Evolutionary conservation across 2,888 invertebrate genomes (phyloP).

Genomic region (Dichetophora obliterata): DNA sequence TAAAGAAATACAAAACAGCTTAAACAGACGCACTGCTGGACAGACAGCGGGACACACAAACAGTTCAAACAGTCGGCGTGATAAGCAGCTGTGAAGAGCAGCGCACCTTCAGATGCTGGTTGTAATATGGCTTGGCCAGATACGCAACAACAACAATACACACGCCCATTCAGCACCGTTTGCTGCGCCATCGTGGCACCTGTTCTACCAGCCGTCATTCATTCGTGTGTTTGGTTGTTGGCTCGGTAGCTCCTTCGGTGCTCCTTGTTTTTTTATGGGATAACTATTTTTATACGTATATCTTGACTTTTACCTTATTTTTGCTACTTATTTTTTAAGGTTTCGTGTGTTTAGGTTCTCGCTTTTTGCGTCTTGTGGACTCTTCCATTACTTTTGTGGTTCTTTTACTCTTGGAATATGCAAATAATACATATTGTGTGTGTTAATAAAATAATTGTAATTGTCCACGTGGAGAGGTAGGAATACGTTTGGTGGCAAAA

Average conservation of each 20-base stretch:
- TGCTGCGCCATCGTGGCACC: conserved; percentile 1
- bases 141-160: neutral
- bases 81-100: conserved; percentile 36
- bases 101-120: conserved; percentile 27
- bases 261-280: too few relatives aligned
- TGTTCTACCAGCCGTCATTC: neutral
- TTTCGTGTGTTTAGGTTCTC: neutral
- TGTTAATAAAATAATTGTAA: conserved; percentile 8
- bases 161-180: conserved; percentile 1
- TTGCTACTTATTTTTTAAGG: neutral
- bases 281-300: too few relatives aligned
- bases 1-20: neutral
- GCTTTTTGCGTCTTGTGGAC: neutral
- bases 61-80: conserved; percentile 19
- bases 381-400: neutral
- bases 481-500: neutral
- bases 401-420: neutral
- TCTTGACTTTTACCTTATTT: too few relatives aligned
- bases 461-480: neutral
- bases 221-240: neutral
- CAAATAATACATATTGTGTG: neutral
- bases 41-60: neutral
- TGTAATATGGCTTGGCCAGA: neutral
- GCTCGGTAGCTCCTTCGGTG: neutral
- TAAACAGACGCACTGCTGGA: neutral